A percentile compares a stretch with the other conserved stretches of the same genome.
Conservation (phyloP, 2,888 invertebrate species). For the Miltochrista miniata region DNA sequence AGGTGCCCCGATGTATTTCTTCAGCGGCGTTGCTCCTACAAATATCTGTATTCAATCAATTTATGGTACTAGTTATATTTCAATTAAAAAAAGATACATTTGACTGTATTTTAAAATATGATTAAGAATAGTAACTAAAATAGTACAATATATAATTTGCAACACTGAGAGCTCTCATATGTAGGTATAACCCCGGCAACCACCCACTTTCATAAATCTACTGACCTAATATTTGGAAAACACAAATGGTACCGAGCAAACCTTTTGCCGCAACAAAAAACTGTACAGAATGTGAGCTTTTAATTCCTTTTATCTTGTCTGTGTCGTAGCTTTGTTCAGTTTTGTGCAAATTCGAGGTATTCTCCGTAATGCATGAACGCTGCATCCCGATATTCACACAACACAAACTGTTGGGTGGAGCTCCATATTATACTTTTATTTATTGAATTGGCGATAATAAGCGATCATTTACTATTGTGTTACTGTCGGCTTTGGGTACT, state of each 20-base stretch:
- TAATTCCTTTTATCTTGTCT: conserved; percentile 46
- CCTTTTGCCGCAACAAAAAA: conserved; percentile 18
- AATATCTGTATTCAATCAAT: too few species aligned
- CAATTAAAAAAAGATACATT: too few species aligned
- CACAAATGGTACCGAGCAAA: conserved; percentile 5
- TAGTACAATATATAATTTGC: neutral
- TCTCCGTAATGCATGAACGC: conserved; percentile 13
- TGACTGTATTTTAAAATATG: too few species aligned
- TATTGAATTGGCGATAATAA: neutral
- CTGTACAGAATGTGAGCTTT: conserved; percentile 36
- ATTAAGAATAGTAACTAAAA: too few species aligned
- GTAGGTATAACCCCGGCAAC: neutral
- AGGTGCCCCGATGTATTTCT: too few species aligned
- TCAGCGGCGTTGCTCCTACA: too few species aligned
- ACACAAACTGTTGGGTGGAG: neutral
- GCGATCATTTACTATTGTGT: too few species aligned
- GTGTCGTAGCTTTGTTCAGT: conserved; percentile 34
- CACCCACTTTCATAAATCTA: neutral
- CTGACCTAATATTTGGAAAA: conserved; percentile 14
- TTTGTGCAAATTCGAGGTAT: conserved; percentile 18
- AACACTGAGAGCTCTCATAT: neutral
- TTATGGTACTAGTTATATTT: too few species aligned
- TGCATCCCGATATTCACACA: conserved; percentile 11
- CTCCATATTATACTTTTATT: neutral
- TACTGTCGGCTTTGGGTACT: too few species aligned